Base-by-base conservation (phyloP, 1,140 invertebrate genomes). In the Solenopsis invicta region DNA sequence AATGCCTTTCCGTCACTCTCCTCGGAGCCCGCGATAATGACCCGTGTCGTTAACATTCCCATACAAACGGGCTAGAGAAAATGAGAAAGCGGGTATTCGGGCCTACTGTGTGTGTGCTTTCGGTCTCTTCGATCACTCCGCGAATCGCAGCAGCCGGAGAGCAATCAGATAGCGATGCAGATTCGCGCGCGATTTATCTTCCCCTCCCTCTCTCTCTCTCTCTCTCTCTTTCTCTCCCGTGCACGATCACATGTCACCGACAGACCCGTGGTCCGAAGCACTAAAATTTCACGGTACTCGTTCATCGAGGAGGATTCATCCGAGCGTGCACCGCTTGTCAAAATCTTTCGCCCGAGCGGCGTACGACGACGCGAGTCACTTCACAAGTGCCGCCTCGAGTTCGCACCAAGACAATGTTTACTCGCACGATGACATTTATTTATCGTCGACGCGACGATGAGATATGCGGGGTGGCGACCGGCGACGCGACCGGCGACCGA, bases 221-320 rank as follows among this genome's bases (percentile, higher is more conserved):
- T 61, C 34, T n/a, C 41, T 50, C 62, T 66, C 29, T 62, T 34
- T 72, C 41, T 48, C n/a, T 24, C 66, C 34, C 69, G 41, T 50
- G 29, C 56, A 84, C 69, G 80, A 84, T 84, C 80, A 84, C 80
- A 84, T 75, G 54, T 67, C 80, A 69, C 54, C 21, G 67, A 72
- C 41, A 61, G 69, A 50, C 59, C 61, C 41, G 59, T 24, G 56
- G 45, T 84, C 54, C 80, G 54, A 37, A 75, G 69, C 80, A 84
- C 80, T 84, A 61, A 50, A 74, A 75, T 84, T 18, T 75, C 80
- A 75, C 80, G 54, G n/a, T 84, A 13, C 54, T 74, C 67, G 45
- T 62, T 61, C 54, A 75, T 84, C 69, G 24, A 61, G 69, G 24
- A 61, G 69, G 41, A 62, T 74, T 12, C 67, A 45, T 34, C 21